Percentiles rank a stretch among this genome's conserved stretches.
Evolutionary conservation across 2,113 vertebrate genomes (phyloP).

Genomic region (Glaucomys volans): DNA sequence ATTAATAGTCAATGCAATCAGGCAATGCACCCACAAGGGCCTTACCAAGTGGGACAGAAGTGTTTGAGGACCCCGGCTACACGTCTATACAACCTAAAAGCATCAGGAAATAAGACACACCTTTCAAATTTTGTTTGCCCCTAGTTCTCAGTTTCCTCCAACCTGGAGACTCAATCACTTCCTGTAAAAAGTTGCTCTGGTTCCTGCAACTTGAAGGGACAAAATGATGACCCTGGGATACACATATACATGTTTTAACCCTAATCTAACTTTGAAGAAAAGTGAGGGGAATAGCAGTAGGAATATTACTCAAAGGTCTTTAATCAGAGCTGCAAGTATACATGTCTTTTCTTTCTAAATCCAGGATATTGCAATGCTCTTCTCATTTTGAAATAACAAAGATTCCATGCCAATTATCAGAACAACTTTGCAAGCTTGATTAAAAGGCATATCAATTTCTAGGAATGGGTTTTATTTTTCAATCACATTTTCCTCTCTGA

Average conservation of each 20-base stretch:
- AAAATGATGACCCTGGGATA: neutral
- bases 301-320: neutral
- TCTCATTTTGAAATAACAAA: slow-evolving; percentile 32
- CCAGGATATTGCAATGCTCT: neutral
- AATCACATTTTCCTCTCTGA: slow-evolving; percentile 53
- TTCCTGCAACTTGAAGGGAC: neutral
- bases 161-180: neutral
- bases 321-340: neutral
- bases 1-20: accelerated
- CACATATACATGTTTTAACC: slow-evolving; percentile 29
- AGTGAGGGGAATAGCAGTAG: neutral
- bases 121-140: neutral
- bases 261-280: slow-evolving; percentile 32
- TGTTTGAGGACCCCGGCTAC: accelerated
- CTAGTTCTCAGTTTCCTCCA: neutral
- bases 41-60: neutral
- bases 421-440: slow-evolving; percentile 60
- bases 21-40: neutral
- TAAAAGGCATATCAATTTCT: slow-evolving; percentile 68
- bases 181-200: neutral
- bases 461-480: slow-evolving; percentile 73
- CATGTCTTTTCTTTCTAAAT: neutral
- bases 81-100: neutral
- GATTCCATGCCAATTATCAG: slow-evolving; percentile 41
- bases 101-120: neutral